phyloP scores from a whole-genome alignment of 2,113 vertebrate species.

The Rhagologus leucostigma region DNA sequence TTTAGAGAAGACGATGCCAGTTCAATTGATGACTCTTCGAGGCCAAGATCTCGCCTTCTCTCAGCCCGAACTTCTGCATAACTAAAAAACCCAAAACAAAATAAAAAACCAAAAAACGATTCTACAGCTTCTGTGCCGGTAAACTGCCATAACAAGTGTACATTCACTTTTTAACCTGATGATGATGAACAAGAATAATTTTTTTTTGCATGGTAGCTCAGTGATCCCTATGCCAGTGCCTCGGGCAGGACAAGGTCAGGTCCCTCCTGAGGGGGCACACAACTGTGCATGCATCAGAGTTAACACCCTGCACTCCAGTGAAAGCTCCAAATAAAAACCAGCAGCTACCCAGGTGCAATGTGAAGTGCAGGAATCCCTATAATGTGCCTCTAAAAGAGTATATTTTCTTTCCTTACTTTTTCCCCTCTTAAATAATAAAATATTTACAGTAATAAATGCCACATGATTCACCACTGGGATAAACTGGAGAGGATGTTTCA shows the following conservation, averaged over 20 bases:
- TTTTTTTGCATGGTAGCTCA: not conserved
- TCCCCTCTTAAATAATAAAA: not conserved
- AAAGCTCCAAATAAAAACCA: not conserved
- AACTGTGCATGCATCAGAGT: not conserved
- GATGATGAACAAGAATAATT: not conserved
- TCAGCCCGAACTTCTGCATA: slow-evolving; percentile 88
- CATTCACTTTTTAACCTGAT: not conserved
- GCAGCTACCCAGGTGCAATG: not conserved
- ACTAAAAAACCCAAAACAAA: slow-evolving; percentile 38
- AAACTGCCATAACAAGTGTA: not conserved
- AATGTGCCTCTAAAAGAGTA: not conserved
- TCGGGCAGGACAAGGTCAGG: not conserved
- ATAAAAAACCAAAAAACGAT: not conserved
- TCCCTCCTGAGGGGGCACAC: not conserved
- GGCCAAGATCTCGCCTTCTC: slow-evolving; percentile 81
- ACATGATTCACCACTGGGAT: not conserved
- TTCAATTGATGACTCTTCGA: slow-evolving; percentile 83
- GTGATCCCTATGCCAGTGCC: not conserved
- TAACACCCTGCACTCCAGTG: not conserved
- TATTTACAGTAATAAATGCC: not conserved
- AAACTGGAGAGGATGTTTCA: not conserved
- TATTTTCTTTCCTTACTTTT: not conserved
- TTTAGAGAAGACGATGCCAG: slow-evolving; percentile 80
- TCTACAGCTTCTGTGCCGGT: not conserved
- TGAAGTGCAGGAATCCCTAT: not conserved